Evolutionary conservation across 2,888 invertebrate genomes (phyloP), one percentile per base, ranked within the genome.

Genomic region (Ophioninae sp.): DNA sequence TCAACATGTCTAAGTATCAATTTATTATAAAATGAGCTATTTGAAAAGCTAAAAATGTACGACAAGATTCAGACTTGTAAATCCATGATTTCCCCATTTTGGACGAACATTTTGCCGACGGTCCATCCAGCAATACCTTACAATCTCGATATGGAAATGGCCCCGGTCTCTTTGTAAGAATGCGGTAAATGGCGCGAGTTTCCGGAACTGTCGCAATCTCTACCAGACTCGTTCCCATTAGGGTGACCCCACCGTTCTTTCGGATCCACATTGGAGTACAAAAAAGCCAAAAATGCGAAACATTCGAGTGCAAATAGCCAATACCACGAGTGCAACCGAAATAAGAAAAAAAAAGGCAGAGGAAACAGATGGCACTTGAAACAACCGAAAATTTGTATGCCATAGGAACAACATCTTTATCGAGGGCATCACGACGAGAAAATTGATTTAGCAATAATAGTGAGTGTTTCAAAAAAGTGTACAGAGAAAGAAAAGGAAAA

Each of bases 81-180:
- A 30, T 30, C 3, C 30, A 30, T 30, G 30, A 30, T 30, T 30
- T 30, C 30, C 30, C 30, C 30, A 30, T 30, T 30, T 30, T 30
- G 30, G 30, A 3, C 30, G 30, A 30, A 30, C 30, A 2, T 30
- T 30, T 30, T 30, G 30, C 30, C 30, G 30, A 30, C 30, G 30
- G 30, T 67, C 72, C 59, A 58, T 68, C 69, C 61, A 22, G 58
- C 63, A 73, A 63, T 56, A 69, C 68, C 63, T 61, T 23, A 56
- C 51, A 68, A 51, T 68, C 23, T 51, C 30, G 17, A 51, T 30
- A 17, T 51, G 51, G 23, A 68, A 23, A 68, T 68, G 23, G n/a
- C 51, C 23, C 30, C 30, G 51, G 23, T 23, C 22, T n/a, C 30
- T 51, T 51, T 17, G n/a, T 51, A 30, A 68, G 68, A 68, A 68